These are phyloP conservation scores for Bradypodion ventrale DNA, from an alignment of 2,797 vertebrate species.

Conservation along the genomic window DNA sequence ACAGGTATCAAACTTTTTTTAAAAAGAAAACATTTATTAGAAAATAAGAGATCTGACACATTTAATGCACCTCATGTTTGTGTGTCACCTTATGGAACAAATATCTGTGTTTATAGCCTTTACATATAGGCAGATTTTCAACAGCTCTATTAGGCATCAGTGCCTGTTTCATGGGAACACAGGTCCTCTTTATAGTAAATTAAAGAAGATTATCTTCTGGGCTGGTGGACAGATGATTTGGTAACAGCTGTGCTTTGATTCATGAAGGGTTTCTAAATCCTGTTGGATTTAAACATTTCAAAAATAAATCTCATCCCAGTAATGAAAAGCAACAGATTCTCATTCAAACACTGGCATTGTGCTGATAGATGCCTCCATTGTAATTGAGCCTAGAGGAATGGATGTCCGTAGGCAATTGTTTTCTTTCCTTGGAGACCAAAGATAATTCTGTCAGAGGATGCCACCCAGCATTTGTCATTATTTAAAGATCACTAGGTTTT, in stretches of 20 bases:
- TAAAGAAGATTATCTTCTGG: background rate
- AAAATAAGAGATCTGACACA: background rate
- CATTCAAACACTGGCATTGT: background rate
- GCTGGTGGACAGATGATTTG: constrained; percentile 1
- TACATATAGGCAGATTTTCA: background rate
- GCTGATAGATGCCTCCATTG: background rate
- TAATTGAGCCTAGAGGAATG: constrained; percentile 4
- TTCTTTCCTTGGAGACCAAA: constrained; percentile 16
- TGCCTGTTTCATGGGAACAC: constrained; percentile 13
- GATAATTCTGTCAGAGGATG: background rate
- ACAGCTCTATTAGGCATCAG: background rate
- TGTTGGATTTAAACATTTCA: constrained; percentile 14
- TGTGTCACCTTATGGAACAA: background rate
- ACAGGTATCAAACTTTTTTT: background rate
- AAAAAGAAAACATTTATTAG: constrained; percentile 13
- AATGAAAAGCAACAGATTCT: constrained; percentile 7
- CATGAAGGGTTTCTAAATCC: constrained; percentile 34
- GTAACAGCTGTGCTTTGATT: constrained; percentile 33
- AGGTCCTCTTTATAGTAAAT: constrained; percentile 7
- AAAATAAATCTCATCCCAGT: constrained; percentile 50
- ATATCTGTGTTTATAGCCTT: background rate
- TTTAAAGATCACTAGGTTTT: background rate
- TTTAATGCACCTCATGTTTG: background rate
- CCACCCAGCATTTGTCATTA: constrained; percentile 2
- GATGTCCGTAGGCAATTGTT: background rate